phyloP scores from a whole-genome alignment of 92 coral and sea anemone genomes.

The Micromussa lordhowensis region DNA sequence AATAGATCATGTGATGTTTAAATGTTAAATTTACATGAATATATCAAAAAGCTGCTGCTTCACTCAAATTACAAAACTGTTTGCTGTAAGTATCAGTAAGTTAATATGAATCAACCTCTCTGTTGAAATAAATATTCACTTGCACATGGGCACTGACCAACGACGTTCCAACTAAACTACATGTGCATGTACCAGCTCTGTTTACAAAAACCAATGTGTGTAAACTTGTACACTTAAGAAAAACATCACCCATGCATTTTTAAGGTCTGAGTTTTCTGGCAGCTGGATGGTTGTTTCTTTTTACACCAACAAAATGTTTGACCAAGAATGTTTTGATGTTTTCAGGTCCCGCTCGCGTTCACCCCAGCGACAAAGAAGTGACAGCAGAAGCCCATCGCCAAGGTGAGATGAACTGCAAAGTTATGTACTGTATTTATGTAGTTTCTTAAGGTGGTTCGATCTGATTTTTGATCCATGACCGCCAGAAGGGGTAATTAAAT shows the following conservation, averaged over 20 bases:
- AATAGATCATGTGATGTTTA: neutral
- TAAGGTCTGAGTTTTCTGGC: neutral
- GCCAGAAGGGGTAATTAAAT: no score
- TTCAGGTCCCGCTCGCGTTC: conserved; percentile 92
- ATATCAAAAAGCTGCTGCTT: neutral
- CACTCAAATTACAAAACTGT: neutral
- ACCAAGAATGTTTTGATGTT: neutral
- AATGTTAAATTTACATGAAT: neutral
- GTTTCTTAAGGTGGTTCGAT: no score
- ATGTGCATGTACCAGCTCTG: no score
- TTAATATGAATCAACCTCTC: neutral
- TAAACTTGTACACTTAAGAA: neutral
- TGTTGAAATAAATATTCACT: neutral
- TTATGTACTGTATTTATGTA: no score
- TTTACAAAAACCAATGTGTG: neutral
- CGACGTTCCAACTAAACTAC: neutral
- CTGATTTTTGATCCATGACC: no score
- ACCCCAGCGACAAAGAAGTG: conserved; percentile 63
- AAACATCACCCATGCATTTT: neutral
- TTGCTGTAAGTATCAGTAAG: neutral
- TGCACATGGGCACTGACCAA: neutral
- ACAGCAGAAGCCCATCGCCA: conserved; percentile 77
- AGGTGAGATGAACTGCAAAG: conserved; percentile 57
- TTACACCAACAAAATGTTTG: neutral
- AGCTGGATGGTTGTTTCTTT: neutral